A percentile compares a stretch with the other conserved stretches of the same genome.
Evolutionary conservation across 2,888 invertebrate genomes (phyloP).

Genomic region (Stegophylla sp.): DNA sequence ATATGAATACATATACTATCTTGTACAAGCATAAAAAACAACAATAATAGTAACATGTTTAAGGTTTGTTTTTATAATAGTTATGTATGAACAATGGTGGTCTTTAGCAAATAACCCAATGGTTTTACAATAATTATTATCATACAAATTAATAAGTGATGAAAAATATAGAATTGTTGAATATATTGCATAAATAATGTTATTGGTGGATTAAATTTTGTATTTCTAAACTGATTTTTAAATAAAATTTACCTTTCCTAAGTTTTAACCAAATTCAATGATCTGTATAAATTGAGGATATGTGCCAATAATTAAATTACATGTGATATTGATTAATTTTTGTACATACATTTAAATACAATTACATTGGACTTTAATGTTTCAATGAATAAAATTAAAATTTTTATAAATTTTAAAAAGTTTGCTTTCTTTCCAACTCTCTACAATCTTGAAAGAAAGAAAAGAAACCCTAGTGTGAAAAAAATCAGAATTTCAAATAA

Average conservation of each 20-base stretch:
- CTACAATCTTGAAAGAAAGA: slow-evolving; percentile 38
- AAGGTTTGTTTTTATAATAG: slow-evolving; percentile 20
- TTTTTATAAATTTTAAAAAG: slow-evolving; percentile 11
- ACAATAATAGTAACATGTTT: slow-evolving; percentile 23
- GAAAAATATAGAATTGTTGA: background rate
- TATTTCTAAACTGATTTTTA: background rate
- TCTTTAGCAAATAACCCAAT: background rate
- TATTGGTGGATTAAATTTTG: background rate
- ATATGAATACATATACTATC: background rate
- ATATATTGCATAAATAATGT: background rate
- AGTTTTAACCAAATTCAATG: background rate
- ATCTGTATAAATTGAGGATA: slow-evolving; percentile 5
- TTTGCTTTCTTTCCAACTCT: slow-evolving; percentile 41
- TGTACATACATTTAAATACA: slow-evolving; percentile 8
- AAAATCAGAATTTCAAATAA: slow-evolving; percentile 20
- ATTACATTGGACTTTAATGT: slow-evolving; percentile 10
- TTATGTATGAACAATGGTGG: slow-evolving; percentile 12
- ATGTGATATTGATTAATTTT: slow-evolving; percentile 24
- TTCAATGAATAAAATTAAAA: slow-evolving; percentile 1
- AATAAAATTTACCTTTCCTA: slow-evolving; percentile 8
- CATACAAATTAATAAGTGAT: slow-evolving; percentile 1
- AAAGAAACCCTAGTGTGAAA: slow-evolving; percentile 36
- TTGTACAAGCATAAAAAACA: slow-evolving; percentile 29
- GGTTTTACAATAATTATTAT: background rate
- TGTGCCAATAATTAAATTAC: slow-evolving; percentile 4